Conservation (phyloP, 2,797 vertebrate genomes). For the Lepidocolaptes lacrymiger region DNA sequence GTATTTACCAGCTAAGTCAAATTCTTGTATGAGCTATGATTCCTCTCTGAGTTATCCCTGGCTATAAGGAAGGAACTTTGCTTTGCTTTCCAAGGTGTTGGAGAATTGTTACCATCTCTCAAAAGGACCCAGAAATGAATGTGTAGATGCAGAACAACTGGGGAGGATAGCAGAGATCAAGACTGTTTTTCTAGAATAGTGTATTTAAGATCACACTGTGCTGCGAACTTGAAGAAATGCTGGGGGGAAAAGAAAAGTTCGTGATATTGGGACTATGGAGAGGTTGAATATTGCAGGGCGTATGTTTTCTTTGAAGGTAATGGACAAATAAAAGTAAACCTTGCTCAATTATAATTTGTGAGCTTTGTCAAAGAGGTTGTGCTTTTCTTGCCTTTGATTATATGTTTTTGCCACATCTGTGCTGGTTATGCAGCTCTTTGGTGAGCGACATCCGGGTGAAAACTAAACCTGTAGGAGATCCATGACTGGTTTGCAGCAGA, state of each 20-base stretch:
- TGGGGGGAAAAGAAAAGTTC: background rate
- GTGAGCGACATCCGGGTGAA: background rate
- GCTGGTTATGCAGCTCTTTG: background rate
- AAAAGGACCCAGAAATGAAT: background rate
- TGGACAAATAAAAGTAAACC: background rate
- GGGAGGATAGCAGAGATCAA: rapidly evolving
- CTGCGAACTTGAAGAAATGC: background rate
- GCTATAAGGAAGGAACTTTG: background rate
- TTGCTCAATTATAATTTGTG: rapidly evolving
- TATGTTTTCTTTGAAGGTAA: background rate
- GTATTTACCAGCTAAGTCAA: background rate
- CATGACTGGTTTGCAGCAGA: background rate
- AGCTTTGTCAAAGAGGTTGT: background rate
- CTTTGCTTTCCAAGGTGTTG: background rate
- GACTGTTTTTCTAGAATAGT: background rate
- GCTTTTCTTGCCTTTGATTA: background rate
- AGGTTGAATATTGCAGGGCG: background rate
- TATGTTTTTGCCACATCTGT: rapidly evolving
- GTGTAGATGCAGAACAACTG: background rate
- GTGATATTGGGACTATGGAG: background rate
- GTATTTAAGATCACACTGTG: background rate
- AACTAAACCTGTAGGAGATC: background rate
- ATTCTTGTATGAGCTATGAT: rapidly evolving
- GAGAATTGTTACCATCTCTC: background rate
- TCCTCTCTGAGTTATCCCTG: background rate